Conservation (phyloP, 2,113 vertebrate species). For the Polyodon spathula region DNA sequence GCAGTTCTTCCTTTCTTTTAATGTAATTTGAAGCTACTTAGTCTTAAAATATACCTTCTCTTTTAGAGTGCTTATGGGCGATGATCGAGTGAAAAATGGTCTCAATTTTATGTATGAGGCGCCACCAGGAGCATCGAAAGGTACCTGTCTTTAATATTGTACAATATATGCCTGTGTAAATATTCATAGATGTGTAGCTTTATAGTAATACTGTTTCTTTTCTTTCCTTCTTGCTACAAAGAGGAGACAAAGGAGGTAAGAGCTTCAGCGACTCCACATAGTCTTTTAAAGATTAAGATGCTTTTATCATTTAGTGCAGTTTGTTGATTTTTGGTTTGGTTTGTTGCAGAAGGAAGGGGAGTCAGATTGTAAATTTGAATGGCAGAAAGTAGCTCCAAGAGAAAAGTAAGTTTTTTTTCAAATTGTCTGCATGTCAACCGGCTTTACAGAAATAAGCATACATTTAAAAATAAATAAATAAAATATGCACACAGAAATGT, state of each 20-base stretch:
- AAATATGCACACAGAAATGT: no score
- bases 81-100: conserved; percentile 95
- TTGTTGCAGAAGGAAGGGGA: conserved; percentile 73
- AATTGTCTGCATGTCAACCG: no score
- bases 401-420: conserved; percentile 98
- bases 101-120: conserved; percentile 98
- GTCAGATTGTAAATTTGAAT: conserved; percentile 93
- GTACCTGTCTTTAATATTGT: conserved; percentile 43
- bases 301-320: no score
- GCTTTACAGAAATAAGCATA: no score
- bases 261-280: no score
- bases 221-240: conserved; percentile 37
- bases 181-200: background rate
- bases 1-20: background rate
- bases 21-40: background rate
- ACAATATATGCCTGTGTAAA: background rate
- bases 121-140: conserved; percentile 92
- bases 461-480: no score
- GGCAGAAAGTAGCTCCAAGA: conserved; percentile 92
- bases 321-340: conserved; percentile 23
- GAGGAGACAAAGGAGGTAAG: conserved; percentile 92
- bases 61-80: conserved; percentile 86
- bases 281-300: no score
- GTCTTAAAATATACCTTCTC: conserved; percentile 14
- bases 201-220: conserved; percentile 1